Base-by-base conservation (phyloP, 2,888 invertebrate genomes). In the Corythucha ciliata region DNA sequence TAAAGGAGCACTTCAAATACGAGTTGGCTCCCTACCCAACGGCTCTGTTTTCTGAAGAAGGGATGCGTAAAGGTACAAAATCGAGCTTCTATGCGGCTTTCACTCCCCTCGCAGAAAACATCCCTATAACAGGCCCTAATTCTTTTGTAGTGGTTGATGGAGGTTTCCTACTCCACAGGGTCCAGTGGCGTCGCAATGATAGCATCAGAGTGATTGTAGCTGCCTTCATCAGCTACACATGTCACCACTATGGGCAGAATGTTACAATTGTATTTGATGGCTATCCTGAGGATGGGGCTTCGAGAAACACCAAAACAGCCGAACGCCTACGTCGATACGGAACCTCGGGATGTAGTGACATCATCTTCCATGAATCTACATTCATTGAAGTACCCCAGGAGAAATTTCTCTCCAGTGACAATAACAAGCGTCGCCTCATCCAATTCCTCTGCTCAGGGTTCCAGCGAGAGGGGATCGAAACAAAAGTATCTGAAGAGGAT, bases 171-270 rank as follows among this genome's bases (percentile, higher is more conserved):
- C 39, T 39, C 41, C 21, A 25, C 18, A 48, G 45, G 58, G 32
- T 55, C 51, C 25, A 40, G 37, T 57, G 52, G 41, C 39, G 22
- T 39, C 4, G 39, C 5, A 16, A 39, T 39, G 39, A 39, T 16
- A 21, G 10, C 8, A 14, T 26, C n/a, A 16, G 32, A 7, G 26
- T 16, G 5, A 33, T 33, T n/a, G 24, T 27, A 7, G 45, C 56
- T 14, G 55, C 56, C 34, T 64, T 63, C 48, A 57, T 63, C 27
- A 37, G 32, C 32, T 63, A 60, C 52, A 45, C 63, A 14, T 51
- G 42, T 40, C 55, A 56, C 22, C 54, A 61, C 51, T 63, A 44
- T 55, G 58, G 55, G 44, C 26, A 41, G 16, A 55, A 54, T 16
- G 42, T 51, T 12, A 40, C 40, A 40, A 40, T 21, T 24, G 40